Conservation (phyloP, 2,113 vertebrate genomes). For the Arizona elegans region DNA sequence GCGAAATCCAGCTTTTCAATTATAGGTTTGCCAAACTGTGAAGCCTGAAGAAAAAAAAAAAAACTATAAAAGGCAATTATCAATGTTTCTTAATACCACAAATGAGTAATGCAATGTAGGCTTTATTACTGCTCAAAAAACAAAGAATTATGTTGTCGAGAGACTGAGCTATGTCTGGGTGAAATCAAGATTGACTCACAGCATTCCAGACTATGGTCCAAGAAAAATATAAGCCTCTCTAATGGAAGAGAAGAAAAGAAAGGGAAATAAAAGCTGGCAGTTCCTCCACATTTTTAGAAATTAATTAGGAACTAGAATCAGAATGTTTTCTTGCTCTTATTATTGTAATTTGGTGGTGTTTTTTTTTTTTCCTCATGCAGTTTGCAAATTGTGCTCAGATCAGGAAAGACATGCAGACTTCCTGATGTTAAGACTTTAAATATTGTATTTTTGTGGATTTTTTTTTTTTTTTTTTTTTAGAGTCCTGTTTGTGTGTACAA, state of each 20-base stretch:
- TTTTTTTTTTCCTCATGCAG: constrained; percentile 18
- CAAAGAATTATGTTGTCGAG: constrained; percentile 63
- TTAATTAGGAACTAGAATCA: constrained; percentile 44
- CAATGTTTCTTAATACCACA: constrained; percentile 76
- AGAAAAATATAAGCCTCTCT: constrained; percentile 62
- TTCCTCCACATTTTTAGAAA: constrained; percentile 46
- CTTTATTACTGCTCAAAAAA: constrained; percentile 64
- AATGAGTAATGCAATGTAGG: constrained; percentile 71
- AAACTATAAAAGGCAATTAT: constrained; percentile 79
- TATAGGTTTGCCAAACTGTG: constrained; percentile 78
- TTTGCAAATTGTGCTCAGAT: neutral
- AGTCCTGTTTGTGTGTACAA: neutral
- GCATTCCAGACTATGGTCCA: constrained; percentile 50
- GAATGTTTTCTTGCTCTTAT: constrained; percentile 33
- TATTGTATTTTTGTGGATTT: neutral
- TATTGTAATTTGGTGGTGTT: neutral
- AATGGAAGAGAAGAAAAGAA: constrained; percentile 7
- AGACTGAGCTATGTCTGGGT: constrained; percentile 60
- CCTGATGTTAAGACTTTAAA: neutral
- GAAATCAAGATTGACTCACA: constrained; percentile 60
- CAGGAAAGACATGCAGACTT: neutral
- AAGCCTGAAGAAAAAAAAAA: constrained; percentile 62
- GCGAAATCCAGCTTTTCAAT: constrained; percentile 79
- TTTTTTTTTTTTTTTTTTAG: neutral
- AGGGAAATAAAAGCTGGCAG: constrained; percentile 44